Evolutionary conservation across 2,113 vertebrate genomes (phyloP).

Genomic region (Paradoxurus hermaphroditus): DNA sequence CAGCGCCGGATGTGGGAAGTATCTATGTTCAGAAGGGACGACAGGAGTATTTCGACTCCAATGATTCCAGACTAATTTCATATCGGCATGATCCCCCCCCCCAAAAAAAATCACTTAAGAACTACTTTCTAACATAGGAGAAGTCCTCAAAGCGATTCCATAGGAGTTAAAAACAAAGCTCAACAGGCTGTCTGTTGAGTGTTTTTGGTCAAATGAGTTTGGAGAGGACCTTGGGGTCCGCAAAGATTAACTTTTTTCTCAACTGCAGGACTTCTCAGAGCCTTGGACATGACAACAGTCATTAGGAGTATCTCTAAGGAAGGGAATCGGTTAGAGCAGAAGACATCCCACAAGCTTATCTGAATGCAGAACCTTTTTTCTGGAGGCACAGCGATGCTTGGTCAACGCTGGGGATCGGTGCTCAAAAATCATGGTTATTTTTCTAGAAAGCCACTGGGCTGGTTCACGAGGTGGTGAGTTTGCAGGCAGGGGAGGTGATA

Average conservation of each 20-base stretch:
- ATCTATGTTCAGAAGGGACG: neutral
- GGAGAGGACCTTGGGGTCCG: too few relatives aligned
- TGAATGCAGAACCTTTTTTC: neutral
- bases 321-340: neutral
- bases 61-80: neutral
- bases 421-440: neutral
- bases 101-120: neutral
- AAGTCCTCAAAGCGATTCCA: neutral
- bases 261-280: neutral
- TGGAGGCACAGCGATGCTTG: neutral
- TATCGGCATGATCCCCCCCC: neutral
- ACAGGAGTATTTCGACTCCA: neutral
- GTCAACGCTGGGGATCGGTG: neutral
- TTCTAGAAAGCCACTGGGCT: neutral
- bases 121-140: neutral
- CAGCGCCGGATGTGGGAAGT: accelerated
- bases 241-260: neutral
- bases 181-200: neutral
- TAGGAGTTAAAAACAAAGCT: neutral
- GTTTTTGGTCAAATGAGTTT: neutral
- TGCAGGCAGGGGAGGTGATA: accelerated
- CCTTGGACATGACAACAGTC: neutral
- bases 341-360: neutral
- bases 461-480: neutral
- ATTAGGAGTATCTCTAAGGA: accelerated